Evolutionary conservation across 2,113 vertebrate species (phyloP).

Genomic region (Hirundichthys speculiger): DNA sequence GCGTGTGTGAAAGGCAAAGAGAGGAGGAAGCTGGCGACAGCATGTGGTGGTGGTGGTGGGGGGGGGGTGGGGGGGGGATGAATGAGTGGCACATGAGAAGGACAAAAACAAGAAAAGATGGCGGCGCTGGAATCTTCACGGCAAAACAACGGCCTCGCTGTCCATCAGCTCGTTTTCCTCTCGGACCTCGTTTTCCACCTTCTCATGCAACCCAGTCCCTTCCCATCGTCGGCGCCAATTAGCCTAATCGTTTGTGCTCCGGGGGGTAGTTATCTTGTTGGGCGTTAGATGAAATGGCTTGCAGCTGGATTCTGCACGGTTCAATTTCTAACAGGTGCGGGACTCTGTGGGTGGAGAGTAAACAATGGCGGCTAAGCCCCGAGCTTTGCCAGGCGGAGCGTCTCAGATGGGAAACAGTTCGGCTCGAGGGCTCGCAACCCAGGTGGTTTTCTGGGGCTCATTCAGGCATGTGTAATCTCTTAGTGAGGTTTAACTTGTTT

Average conservation of each 20-base stretch:
- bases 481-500: slow-evolving; percentile 44
- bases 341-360: slow-evolving; percentile 60
- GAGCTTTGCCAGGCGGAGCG: slow-evolving; percentile 49
- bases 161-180: slow-evolving; percentile 11
- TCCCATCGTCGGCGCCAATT: slow-evolving; percentile 69
- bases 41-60: too few relatives aligned
- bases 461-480: slow-evolving; percentile 55
- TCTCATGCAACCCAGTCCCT: slow-evolving; percentile 41
- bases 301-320: slow-evolving; percentile 72
- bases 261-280: slow-evolving; percentile 63
- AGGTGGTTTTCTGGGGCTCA: slow-evolving; percentile 65
- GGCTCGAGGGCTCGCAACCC: slow-evolving; percentile 41
- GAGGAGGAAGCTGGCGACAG: slow-evolving; percentile 61
- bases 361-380: slow-evolving; percentile 64
- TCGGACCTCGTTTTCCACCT: slow-evolving; percentile 33
- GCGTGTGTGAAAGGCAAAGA: slow-evolving; percentile 62
- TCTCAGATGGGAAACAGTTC: slow-evolving; percentile 64
- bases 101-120: slow-evolving; percentile 54
- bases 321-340: slow-evolving; percentile 78
- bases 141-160: background rate
- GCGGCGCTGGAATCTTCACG: slow-evolving; percentile 3
- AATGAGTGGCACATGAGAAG: slow-evolving; percentile 35
- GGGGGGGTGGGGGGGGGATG: slow-evolving; percentile 25
- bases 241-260: slow-evolving; percentile 58
- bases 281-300: slow-evolving; percentile 73